phyloP scores from a whole-genome alignment of 1,140 invertebrate species.

The Drosophila santomea region DNA sequence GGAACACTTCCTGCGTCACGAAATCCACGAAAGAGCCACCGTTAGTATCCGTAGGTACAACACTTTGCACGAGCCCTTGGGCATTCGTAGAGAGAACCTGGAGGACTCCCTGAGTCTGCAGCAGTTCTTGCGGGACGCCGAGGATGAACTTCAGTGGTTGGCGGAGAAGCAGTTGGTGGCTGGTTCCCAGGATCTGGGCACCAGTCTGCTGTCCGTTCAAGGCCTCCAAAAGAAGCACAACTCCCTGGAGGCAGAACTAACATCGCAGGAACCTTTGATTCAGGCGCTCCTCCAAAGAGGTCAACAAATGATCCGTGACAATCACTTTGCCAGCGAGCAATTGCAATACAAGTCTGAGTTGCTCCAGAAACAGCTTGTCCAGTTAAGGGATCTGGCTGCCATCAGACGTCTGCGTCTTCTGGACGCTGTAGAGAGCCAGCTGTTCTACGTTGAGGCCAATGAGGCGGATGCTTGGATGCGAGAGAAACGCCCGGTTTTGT shows the following conservation, averaged over 20 bases:
- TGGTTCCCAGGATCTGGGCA: conserved; percentile 91
- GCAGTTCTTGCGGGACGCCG: conserved; percentile 93
- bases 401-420: conserved; percentile 89
- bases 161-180: conserved; percentile 94
- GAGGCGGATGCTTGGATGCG: conserved; percentile 95
- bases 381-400: conserved; percentile 90
- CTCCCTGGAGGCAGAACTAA: conserved; percentile 92
- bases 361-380: conserved; percentile 88
- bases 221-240: conserved; percentile 98
- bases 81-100: conserved; percentile 94
- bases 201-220: conserved; percentile 94
- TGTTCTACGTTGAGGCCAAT: conserved; percentile 94
- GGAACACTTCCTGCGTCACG: conserved; percentile 93
- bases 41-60: conserved; percentile 91
- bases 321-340: conserved; percentile 91
- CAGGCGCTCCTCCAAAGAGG: conserved; percentile 89
- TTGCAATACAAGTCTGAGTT: conserved; percentile 86
- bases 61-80: conserved; percentile 94
- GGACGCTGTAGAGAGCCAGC: conserved; percentile 94
- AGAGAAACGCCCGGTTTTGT: conserved; percentile 91
- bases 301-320: conserved; percentile 91
- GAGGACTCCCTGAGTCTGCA: conserved; percentile 94
- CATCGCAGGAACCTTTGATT: conserved; percentile 92
- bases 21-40: conserved; percentile 91
- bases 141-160: conserved; percentile 94